Conservation (phyloP, 2,113 vertebrate genomes). For the Myrmecophaga tridactyla region DNA sequence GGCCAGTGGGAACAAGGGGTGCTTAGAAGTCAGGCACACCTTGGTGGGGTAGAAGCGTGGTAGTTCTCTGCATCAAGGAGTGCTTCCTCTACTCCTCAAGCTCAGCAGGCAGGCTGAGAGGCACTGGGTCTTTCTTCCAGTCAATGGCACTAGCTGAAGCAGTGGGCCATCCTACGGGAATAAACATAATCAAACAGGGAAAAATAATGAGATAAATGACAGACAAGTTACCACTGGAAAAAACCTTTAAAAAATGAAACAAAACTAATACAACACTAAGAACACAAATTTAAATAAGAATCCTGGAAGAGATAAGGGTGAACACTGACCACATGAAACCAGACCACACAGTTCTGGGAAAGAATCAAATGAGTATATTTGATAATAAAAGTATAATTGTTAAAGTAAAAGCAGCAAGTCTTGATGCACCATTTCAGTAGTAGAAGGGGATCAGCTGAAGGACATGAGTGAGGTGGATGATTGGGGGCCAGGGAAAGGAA, state of each 20-base stretch:
- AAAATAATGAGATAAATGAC: too few species aligned
- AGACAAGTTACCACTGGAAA: neutral
- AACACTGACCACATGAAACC: neutral
- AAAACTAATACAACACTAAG: neutral
- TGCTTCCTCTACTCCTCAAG: too few species aligned
- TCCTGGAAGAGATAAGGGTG: neutral
- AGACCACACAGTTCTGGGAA: neutral
- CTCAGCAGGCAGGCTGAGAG: neutral
- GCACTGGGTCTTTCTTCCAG: neutral
- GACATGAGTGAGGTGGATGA: neutral
- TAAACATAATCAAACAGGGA: neutral
- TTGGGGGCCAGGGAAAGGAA: neutral
- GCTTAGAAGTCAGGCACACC: too few species aligned
- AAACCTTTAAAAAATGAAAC: neutral
- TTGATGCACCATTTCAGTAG: neutral
- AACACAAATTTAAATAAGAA: neutral
- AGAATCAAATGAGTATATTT: neutral
- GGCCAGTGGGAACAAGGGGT: neutral
- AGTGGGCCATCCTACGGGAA: neutral
- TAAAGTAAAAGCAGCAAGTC: neutral
- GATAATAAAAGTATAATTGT: neutral
- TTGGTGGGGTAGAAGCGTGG: neutral
- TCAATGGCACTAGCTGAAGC: too few species aligned
- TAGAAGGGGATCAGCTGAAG: neutral
- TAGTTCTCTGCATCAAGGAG: neutral